Conservation (phyloP, 2,797 vertebrate genomes). For the Odontamblyopus rebecca region DNA sequence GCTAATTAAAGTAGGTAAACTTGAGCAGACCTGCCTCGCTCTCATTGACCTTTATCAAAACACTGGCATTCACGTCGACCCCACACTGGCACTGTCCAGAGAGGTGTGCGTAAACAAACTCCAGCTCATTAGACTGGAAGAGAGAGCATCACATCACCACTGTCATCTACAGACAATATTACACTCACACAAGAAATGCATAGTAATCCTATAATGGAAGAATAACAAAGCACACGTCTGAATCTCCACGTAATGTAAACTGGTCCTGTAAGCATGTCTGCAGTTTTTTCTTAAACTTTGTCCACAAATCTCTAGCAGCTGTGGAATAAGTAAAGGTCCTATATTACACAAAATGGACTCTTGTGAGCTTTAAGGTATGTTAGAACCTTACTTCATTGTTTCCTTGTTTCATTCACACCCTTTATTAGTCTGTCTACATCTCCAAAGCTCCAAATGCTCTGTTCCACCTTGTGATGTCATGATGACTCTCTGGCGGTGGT, state of each 20-base stretch:
- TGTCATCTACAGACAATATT: conserved; percentile 59
- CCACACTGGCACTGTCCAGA: conserved; percentile 64
- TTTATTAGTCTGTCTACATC: too few species aligned
- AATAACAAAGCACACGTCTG: conserved; percentile 6
- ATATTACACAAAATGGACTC: too few species aligned
- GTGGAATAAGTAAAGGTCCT: too few species aligned
- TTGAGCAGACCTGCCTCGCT: conserved; percentile 70
- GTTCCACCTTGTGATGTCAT: too few species aligned
- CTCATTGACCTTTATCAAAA: conserved; percentile 80
- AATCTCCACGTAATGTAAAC: background rate
- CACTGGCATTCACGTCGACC: conserved; percentile 72
- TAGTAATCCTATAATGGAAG: conserved; percentile 37
- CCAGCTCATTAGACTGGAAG: conserved; percentile 69
- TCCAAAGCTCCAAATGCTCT: too few species aligned
- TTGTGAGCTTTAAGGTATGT: too few species aligned
- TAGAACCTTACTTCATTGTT: too few species aligned
- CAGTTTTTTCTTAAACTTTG: too few species aligned
- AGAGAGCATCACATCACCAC: conserved; percentile 59
- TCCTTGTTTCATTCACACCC: too few species aligned
- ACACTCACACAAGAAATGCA: conserved; percentile 20
- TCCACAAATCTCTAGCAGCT: too few species aligned
- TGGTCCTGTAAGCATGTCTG: background rate
- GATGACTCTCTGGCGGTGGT: too few species aligned
- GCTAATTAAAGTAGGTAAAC: conserved; percentile 78
- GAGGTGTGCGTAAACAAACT: conserved; percentile 69